A percentile compares a stretch with the other conserved stretches of the same genome.
These are phyloP conservation scores for Matsumyia berberina DNA, from an alignment of 2,888 invertebrate genomes.

Conservation along the genomic window DNA sequence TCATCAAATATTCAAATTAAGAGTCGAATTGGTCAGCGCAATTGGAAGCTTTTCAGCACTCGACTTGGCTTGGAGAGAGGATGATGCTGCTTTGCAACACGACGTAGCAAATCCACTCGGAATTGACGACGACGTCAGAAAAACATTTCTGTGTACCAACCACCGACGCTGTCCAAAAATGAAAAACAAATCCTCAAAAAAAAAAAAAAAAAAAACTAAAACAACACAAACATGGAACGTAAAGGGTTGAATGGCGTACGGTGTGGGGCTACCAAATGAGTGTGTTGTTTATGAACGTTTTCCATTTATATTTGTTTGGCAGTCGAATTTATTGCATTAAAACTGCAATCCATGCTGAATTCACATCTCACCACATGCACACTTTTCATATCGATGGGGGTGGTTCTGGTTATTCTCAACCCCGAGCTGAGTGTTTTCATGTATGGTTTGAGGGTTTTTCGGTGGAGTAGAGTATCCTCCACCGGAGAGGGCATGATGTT, in stretches of 20 bases:
- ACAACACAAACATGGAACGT: conserved; percentile 33
- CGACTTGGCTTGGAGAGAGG: conserved; percentile 16
- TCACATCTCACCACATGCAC: conserved; percentile 19
- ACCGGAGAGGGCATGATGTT: conserved; percentile 28
- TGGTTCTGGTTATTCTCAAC: conserved; percentile 4
- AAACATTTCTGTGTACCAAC: conserved; percentile 42
- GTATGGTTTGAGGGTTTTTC: background rate
- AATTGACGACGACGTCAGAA: conserved; percentile 42
- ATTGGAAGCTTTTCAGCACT: conserved; percentile 69
- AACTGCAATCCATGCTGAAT: conserved; percentile 59
- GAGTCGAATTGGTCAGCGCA: conserved; percentile 75
- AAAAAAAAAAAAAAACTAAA: conserved; percentile 4
- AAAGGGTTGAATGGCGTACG: conserved; percentile 1
- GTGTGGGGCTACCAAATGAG: conserved; percentile 40
- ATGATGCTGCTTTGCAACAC: conserved; percentile 58
- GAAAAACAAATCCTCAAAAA: conserved; percentile 42
- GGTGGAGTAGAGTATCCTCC: conserved; percentile 12
- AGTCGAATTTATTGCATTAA: conserved; percentile 67
- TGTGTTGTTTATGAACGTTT: conserved; percentile 64
- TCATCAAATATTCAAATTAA: conserved; percentile 76
- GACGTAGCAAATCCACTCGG: conserved; percentile 24
- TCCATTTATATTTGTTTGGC: conserved; percentile 53
- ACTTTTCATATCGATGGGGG: conserved; percentile 6
- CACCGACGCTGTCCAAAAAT: background rate
- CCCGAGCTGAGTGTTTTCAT: background rate